phyloP scores from a whole-genome alignment of 2,113 vertebrate species.

The Chloroceryle aenea region DNA sequence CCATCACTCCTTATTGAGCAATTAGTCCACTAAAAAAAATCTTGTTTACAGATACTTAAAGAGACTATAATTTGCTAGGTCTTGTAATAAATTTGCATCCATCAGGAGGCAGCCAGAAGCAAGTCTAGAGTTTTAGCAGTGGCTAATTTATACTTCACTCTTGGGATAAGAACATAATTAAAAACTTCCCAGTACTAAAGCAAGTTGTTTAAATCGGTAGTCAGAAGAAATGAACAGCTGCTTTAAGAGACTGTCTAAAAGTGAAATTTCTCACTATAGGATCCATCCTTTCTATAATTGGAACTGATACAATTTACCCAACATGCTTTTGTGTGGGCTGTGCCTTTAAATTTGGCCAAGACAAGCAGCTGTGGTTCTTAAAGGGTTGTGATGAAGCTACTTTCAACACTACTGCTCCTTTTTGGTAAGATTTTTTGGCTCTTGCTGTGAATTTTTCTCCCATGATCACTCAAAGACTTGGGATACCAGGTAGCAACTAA shows the following conservation, averaged over 20 bases:
- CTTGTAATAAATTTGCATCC: slow-evolving; percentile 17
- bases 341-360: background rate
- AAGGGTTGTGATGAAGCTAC: background rate
- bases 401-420: background rate
- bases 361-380: background rate
- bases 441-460: background rate
- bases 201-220: background rate
- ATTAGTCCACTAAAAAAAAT: slow-evolving; percentile 6
- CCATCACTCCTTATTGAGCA: background rate
- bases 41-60: background rate
- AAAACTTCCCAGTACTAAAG: background rate
- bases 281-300: background rate
- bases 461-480: too few relatives aligned
- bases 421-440: background rate
- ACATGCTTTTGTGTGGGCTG: background rate
- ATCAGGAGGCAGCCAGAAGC: background rate
- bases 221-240: background rate
- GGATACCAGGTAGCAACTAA: background rate
- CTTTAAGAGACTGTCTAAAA: background rate
- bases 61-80: background rate
- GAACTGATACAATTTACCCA: background rate
- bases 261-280: background rate
- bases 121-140: slow-evolving; percentile 3
- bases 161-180: background rate
- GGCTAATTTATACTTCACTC: slow-evolving; percentile 13